These are phyloP conservation scores for Sphyrna mokarran DNA, from an alignment of 2,113 vertebrate genomes.

Conservation along the genomic window DNA sequence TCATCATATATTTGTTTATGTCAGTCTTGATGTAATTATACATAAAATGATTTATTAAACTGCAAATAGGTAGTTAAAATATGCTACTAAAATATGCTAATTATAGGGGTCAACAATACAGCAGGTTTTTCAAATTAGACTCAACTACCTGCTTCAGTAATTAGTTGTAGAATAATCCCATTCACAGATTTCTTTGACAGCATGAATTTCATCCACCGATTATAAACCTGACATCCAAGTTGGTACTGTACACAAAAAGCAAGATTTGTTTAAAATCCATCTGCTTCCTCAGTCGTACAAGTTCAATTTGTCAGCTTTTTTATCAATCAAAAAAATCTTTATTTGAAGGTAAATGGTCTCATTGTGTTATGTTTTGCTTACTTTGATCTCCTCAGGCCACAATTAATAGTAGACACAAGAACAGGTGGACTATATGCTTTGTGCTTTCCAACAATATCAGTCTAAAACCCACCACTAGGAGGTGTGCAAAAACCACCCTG, in stretches of 20 bases:
- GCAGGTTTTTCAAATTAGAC: not conserved
- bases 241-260: not conserved
- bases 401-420: not conserved
- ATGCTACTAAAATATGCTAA: not conserved
- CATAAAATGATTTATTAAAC: not conserved
- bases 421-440: not conserved
- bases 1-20: not conserved
- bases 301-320: not conserved
- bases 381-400: not conserved
- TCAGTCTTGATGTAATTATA: not conserved
- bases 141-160: not conserved
- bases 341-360: not conserved
- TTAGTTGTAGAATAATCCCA: not conserved
- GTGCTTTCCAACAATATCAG: not conserved
- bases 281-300: not conserved
- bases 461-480: not conserved
- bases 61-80: not conserved
- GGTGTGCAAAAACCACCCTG: not conserved
- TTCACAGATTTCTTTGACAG: not conserved
- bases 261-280: not conserved
- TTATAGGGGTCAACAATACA: not conserved
- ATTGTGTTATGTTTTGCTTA: not conserved
- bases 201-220: not conserved
- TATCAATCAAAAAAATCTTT: not conserved
- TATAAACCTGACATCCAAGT: not conserved